Base-by-base conservation (phyloP, 2,797 vertebrate species). In the Argentina silus region DNA sequence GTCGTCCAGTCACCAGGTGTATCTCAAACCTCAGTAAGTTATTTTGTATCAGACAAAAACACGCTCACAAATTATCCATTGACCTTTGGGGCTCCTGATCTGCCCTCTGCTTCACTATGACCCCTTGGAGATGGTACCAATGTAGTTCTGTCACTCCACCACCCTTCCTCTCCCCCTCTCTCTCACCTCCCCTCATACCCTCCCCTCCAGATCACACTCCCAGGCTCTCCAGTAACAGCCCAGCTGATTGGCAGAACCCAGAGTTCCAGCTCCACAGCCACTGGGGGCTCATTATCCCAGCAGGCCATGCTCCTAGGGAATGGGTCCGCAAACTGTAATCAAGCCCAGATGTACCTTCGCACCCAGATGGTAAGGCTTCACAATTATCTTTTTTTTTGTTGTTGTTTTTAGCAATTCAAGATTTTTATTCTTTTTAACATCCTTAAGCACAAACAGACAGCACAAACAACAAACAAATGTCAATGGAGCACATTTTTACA, bases 271-370 rank as follows among this genome's bases (percentile, higher is more conserved):
- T 94, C 94, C 78, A 93, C 94, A 66, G 94, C 94, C 78, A 93
- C 94, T 66, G 94, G 94, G 1, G 79, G 86, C 27, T 78, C 87
- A 8, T 86, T 98, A 83, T 96, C 95, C 88, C 96, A 97, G 88
- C 96, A 98, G 93, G 95, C 96, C 51, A 95, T 97, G 95, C 89
- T 97, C 67, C 91, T 97, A 81, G 96, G 96, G 82, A 97, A 95
- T 83, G 93, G 95, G 80, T 96, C 96, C 7, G 92, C 94, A 76
- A 95, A 93, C 87, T 95, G 95, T 76, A 98, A 95, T 90, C 96
- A 97, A 91, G 95, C 97, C 87, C 97, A 98, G 85, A 97, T 98
- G 96, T 97, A 97, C 78, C 96, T 98, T 2, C 94, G 96, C 82
- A 97, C 96, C 86, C 97, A 98, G 87, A 98, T 98, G 96, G 96